Percentiles rank a stretch among this genome's conserved stretches.
Evolutionary conservation across 2,797 vertebrate genomes (phyloP).

Genomic region (Dicrostonyx torquatus): DNA sequence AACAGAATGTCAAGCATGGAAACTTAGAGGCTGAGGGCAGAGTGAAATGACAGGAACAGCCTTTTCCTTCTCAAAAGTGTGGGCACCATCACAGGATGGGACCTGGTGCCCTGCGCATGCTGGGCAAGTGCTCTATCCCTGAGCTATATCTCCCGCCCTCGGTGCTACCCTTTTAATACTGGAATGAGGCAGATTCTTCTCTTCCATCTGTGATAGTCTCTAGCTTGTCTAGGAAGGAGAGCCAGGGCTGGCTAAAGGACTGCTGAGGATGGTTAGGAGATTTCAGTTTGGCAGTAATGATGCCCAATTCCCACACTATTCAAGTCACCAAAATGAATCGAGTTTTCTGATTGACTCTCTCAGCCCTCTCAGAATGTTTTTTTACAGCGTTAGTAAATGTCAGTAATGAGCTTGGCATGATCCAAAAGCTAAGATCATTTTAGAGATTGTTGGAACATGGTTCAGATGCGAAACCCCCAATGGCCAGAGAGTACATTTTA

Average conservation of each 20-base stretch:
- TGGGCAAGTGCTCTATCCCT: neutral
- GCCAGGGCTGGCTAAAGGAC: slow-evolving; percentile 44
- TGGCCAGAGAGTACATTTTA: slow-evolving; percentile 23
- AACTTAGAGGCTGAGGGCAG: slow-evolving; percentile 70
- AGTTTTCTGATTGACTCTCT: slow-evolving; percentile 72
- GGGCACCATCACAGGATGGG: slow-evolving; percentile 8
- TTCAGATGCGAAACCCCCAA: slow-evolving; percentile 58
- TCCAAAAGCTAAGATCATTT: slow-evolving; percentile 65
- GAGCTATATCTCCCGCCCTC: neutral
- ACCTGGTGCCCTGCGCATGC: neutral
- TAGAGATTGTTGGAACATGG: slow-evolving; percentile 73
- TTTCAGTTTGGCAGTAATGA: slow-evolving; percentile 67
- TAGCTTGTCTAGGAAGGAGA: slow-evolving; percentile 70
- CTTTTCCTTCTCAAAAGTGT: slow-evolving; percentile 46
- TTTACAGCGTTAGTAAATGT: slow-evolving; percentile 60
- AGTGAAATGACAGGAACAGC: slow-evolving; percentile 37
- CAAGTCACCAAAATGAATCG: slow-evolving; percentile 71
- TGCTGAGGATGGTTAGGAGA: slow-evolving; percentile 68
- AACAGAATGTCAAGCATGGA: slow-evolving; percentile 71
- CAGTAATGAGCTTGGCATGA: slow-evolving; percentile 64
- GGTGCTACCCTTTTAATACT: neutral
- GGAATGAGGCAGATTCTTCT: neutral
- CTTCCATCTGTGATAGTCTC: neutral
- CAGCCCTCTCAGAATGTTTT: slow-evolving; percentile 60
- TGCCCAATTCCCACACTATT: slow-evolving; percentile 74